Base-by-base conservation (phyloP, 2,888 invertebrate species). In the Caenorhabditis macrosperma region DNA sequence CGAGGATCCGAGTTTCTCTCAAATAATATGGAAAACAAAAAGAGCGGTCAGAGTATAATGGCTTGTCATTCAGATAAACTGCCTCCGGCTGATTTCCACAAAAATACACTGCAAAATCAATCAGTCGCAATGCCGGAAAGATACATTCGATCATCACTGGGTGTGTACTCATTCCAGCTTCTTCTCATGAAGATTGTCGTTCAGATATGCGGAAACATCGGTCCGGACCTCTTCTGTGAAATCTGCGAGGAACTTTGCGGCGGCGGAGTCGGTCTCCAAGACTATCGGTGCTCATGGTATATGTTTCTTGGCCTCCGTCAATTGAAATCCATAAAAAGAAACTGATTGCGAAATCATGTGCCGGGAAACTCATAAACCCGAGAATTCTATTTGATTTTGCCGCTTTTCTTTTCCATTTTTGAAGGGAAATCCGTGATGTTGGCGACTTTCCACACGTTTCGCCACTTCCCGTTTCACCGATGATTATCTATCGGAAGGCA, bases 191-290 rank as follows among this genome's bases (percentile, higher is more conserved):
- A 9, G 10, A 50, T 28, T 28, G 22, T 12, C n/a, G 50, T 71
- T 3, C 44, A 86, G 86, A 82, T 86, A 10, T 67, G 69, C 46
- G 85, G 86, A 12, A 86, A 86, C 68, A 74, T 86, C 44, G 83
- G 80, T 30, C 75, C 83, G 2, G 86, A 85, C 55, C 78, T 82
- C 10, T 86, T 86, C 50, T 86, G 86, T 33, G 72, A 76, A 46
- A 69, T 86, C 20, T 86, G 86, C 61, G 85, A 84, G 22, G 86
- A 86, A 64, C 74, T 83, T 9, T 86, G 86, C 50, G 85, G 85
- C 33, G 83, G 82, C 26, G 84, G 82, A 12, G 79, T 84, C 33
- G 86, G 85, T 44, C 72, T 86, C 22, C 74, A 77, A 68, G 86
- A 86, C 57, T 86, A 77, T 67, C 78, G 85, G 38, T 86, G 84